Evolutionary conservation across 2,888 invertebrate genomes (phyloP), one percentile per base, ranked within the genome.

Genomic region (Orthosia incerta): DNA sequence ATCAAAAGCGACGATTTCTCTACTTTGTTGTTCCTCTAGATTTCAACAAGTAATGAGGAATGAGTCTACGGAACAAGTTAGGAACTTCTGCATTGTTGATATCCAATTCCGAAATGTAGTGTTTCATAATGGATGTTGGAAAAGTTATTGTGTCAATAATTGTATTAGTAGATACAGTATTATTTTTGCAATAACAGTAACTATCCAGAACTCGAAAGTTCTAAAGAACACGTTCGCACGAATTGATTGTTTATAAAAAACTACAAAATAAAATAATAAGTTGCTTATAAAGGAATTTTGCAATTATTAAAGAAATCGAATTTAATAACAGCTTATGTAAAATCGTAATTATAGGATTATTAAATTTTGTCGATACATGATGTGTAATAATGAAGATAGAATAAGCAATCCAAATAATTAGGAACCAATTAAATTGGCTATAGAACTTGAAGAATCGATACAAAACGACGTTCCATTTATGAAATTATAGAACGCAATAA

Each of bases 301-400:
- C 66, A 74, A 74, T 83, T 26, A 53, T 51, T 18, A 20, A 16
- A 57, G 20, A 82, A 73, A 62, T 61, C 18, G 2, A 45, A 51
- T 69, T 50, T 48, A 60, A 61, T 76, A 56, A 82, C 15, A 60
- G 48, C 48, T 67, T 69, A 64, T 56, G n/a, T 65, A 79, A 82
- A 66, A 66, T 13, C 64, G 26, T 65, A 55, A 73, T 65, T 79
- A 62, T 59, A 51, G 18, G 20, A 26, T 68, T 46, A 67, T 76
- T n/a, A n/a, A n/a, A n/a, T n/a, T n/a, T 64, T 39, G 46, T 46
- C 46, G 60, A 60, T 70, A 67, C 53, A 26, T 15, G 18, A 50
- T 53, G 39, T 59, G 45, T 55, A 46, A 51, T 66, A 79, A 60
- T 74, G 26, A 80, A 74, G 53, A 74, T 57, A 66, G 53, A 55